Evolutionary conservation across 2,113 vertebrate species (phyloP), one percentile per base, ranked within the genome.

Genomic region (Morone chrysops): DNA sequence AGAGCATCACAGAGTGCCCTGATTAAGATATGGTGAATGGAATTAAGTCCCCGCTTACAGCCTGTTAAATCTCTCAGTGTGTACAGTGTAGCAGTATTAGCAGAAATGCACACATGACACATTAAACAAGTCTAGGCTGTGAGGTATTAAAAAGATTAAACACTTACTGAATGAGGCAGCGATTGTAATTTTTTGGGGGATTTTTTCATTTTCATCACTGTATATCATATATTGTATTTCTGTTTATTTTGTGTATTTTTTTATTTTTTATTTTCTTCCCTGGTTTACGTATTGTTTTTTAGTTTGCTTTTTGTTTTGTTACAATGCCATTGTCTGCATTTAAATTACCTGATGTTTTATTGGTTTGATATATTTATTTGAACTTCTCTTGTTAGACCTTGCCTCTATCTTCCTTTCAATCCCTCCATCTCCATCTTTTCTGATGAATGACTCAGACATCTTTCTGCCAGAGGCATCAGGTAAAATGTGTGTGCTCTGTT

Each of bases 351-450:
- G 22, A 18, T 80, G 18, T 85, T 57, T 80, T 59, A 31, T 87
- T 62, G 11, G 5, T 77, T 84, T 79, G 8, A 9, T 53, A 70
- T 68, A 72, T 84, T 53, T 67, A 3, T 50, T 79, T 13, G 51
- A 75, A 71, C 47, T 66, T 70, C 71, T 82, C 72, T 74, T 45
- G 80, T 86, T 83, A 95, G 94, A 95, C 89, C 90, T 95, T 67
- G 91, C 89, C 50, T 93, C 91, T 92, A n/a, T 94, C 82, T 89
- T 94, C 92, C 79, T 93, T 88, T 89, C 92, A 75, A 91, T 91
- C 77, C 84, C 90, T 88, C 72, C 94, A 70, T 93, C 89, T 89
- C 87, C 92, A 79, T 83, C 91, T 87, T 88, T 83, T 81, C 78
- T 86, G 74, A 77, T 71, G 84, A 93, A 85, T 92, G 91, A 93